Evolutionary conservation across 2,888 invertebrate genomes (phyloP).

Genomic region (Chalcis sispes): DNA sequence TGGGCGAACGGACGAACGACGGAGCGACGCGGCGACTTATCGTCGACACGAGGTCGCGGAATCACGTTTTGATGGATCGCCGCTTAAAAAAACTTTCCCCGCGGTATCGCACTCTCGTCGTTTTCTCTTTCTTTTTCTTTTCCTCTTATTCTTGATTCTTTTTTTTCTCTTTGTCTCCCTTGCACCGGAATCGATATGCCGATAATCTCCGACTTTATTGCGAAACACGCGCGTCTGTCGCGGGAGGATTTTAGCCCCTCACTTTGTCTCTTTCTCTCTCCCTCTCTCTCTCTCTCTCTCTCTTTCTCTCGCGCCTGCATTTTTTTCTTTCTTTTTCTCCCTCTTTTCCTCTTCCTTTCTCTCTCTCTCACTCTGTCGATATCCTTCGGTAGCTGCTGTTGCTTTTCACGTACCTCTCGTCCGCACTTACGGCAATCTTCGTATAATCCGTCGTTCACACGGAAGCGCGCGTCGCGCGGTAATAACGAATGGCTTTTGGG

Average conservation of each 20-base stretch:
- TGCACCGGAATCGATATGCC: conserved; percentile 40
- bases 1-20: not conserved
- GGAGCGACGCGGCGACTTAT: conserved; percentile 45
- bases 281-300: not conserved
- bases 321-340: not conserved
- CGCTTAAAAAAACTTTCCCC: conserved; percentile 50
- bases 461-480: not conserved
- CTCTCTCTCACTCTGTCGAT: not conserved
- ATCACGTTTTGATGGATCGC: conserved; percentile 54
- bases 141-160: conserved; percentile 1
- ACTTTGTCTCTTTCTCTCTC: too few relatives aligned
- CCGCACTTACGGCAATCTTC: conserved; percentile 47
- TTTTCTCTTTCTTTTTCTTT: conserved; percentile 2
- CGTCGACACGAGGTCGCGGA: conserved; percentile 49
- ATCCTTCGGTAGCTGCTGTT: not conserved
- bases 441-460: conserved; percentile 46
- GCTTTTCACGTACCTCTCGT: not conserved
- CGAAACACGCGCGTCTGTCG: conserved; percentile 49
- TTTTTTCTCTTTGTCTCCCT: conserved; percentile 2
- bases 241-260: conserved; percentile 32
- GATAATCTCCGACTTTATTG: conserved; percentile 57
- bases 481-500: conserved; percentile 46
- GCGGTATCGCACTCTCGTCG: conserved; percentile 15
- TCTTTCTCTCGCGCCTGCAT: not conserved
- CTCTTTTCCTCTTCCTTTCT: not conserved